Evolutionary conservation across 2,888 invertebrate species (phyloP).

Genomic region (Gisinianus flammeolus): DNA sequence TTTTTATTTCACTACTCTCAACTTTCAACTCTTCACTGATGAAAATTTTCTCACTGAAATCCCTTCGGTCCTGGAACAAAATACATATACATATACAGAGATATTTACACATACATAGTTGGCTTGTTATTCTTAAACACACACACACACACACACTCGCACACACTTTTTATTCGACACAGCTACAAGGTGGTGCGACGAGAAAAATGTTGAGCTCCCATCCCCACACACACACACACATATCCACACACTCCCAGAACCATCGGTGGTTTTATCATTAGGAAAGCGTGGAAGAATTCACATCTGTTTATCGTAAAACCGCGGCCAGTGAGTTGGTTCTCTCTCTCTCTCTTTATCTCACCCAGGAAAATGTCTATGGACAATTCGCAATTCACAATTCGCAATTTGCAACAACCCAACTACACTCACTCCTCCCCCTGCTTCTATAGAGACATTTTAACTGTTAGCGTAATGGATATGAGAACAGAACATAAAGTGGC

Average conservation of each 20-base stretch:
- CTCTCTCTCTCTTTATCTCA: background rate
- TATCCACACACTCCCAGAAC: background rate
- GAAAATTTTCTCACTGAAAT: background rate
- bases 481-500: background rate
- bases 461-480: conserved; percentile 20
- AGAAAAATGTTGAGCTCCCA: too few species aligned
- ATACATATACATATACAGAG: background rate
- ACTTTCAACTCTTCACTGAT: too few species aligned
- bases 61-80: background rate
- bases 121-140: background rate
- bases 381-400: too few species aligned
- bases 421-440: background rate
- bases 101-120: background rate
- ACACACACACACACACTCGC: background rate
- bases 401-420: too few species aligned
- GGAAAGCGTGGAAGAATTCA: conserved; percentile 22
- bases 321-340: background rate
- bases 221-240: too few species aligned
- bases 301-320: conserved; percentile 28
- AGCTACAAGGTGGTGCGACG: too few species aligned
- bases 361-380: background rate
- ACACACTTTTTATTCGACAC: background rate
- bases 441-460: conserved; percentile 23
- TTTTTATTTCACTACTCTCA: background rate
- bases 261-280: conserved; percentile 21